Base-by-base conservation (phyloP, 1,140 invertebrate genomes). In the Bombus terrestris region DNA sequence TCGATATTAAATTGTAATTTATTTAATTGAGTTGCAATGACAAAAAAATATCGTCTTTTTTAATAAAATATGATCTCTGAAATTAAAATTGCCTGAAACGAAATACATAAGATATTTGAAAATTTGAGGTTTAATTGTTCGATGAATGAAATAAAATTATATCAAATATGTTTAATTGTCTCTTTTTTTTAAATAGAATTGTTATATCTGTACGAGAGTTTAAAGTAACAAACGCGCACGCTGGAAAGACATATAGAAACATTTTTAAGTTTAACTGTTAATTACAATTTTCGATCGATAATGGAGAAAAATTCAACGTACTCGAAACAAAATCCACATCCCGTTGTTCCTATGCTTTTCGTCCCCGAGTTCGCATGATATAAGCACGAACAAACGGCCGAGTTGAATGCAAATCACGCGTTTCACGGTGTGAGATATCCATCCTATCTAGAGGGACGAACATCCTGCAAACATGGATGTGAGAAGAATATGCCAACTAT, bases 401-500 rank as follows among this genome's bases (percentile, higher is more conserved):
- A 66, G 35, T 66, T 72, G 76, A 79, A 71, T 81, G 74, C 53
- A 66, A 89, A 88, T 88, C 64, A 57, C 32, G 62, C 22, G 47
- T 84, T 47, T 73, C 25, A 43, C 35, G 15, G 13, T 59, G 66
- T 53, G 71, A 71, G 71, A 86, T 86, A 85, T 66, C 80, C 43
- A 59, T 69, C 62, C 43, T 62, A 59, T 78, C 43, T 41, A 22
- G 39, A 35, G 64, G n/a, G 41, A 71, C 18, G 81, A 43, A 66
- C 74, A 43, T 77, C 68, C 53, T 68, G 72, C 66, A 73, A 92
- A 86, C 68, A 94, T 94, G 94, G 90, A 93, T 43, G n/a, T 85
- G 41, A 84, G 83, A 74, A 88, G 94, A 80, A 86, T 94, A 74
- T 12, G 93, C 59, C 92, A 95, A 68, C 85, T 95, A 15, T 80